Percentiles rank a stretch among this genome's conserved stretches.
phyloP scores from a whole-genome alignment of 2,888 invertebrate genomes.

The Callyntrura sp. region DNA sequence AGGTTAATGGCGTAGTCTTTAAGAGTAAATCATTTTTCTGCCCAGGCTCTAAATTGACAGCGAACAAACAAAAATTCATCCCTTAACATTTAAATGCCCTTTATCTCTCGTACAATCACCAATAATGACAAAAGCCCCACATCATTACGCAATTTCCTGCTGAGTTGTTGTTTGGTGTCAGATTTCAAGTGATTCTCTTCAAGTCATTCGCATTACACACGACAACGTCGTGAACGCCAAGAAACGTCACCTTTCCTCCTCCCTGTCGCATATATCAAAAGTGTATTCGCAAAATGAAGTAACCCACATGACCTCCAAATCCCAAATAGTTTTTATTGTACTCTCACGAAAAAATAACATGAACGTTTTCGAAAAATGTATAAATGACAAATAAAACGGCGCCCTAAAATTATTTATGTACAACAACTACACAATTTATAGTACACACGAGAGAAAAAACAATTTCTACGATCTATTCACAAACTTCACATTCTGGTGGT shows the following conservation, averaged over 20 bases:
- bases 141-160: conserved; percentile 10
- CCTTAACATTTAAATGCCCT: too few species aligned
- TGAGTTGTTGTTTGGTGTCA: neutral
- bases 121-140: neutral
- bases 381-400: neutral
- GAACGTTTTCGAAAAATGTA: neutral
- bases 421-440: conserved; percentile 1
- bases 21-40: too few species aligned
- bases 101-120: neutral
- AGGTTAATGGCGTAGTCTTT: too few species aligned
- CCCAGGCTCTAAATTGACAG: too few species aligned
- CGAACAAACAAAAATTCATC: too few species aligned
- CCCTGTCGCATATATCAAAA: neutral
- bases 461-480: too few species aligned
- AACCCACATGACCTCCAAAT: too few species aligned
- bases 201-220: neutral
- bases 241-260: too few species aligned
- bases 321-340: too few species aligned
- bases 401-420: neutral
- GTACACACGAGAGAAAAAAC: neutral
- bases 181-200: neutral
- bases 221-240: neutral
- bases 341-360: conserved; percentile 13
- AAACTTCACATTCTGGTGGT: conserved; percentile 71
- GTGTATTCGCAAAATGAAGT: neutral